These are phyloP conservation scores for Plecotus auritus DNA, from an alignment of 2,113 vertebrate genomes.

Conservation along the genomic window DNA sequence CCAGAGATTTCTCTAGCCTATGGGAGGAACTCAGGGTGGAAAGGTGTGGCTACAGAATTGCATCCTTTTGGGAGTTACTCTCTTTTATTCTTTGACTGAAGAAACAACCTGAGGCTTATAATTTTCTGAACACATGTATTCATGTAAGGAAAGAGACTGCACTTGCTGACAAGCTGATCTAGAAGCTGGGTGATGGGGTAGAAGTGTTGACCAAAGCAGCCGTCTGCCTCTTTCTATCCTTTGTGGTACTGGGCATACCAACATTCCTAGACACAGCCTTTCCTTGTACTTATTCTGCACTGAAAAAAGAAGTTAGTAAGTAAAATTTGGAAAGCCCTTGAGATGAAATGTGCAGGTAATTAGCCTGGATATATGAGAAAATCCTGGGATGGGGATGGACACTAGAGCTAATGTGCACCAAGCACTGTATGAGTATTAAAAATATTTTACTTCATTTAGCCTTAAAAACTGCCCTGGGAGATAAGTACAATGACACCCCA, in stretches of 20 bases:
- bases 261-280: background rate
- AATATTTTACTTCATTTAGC: background rate
- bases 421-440: background rate
- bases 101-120: background rate
- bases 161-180: background rate
- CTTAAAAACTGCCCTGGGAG: background rate
- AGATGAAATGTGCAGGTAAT: background rate
- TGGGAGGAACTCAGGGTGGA: background rate
- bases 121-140: background rate
- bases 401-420: no score
- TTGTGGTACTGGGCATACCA: rapidly evolving
- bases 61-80: background rate
- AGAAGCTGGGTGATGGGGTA: no score
- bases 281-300: rapidly evolving
- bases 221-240: rapidly evolving
- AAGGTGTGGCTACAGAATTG: background rate
- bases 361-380: background rate
- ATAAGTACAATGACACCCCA: background rate
- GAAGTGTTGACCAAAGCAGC: background rate
- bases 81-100: background rate
- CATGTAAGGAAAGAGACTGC: background rate
- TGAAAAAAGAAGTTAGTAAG: background rate
- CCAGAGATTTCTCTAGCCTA: background rate
- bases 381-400: background rate
- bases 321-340: no score